These are phyloP conservation scores for Polyergus mexicanus DNA, from an alignment of 1,140 invertebrate species.

Conservation along the genomic window DNA sequence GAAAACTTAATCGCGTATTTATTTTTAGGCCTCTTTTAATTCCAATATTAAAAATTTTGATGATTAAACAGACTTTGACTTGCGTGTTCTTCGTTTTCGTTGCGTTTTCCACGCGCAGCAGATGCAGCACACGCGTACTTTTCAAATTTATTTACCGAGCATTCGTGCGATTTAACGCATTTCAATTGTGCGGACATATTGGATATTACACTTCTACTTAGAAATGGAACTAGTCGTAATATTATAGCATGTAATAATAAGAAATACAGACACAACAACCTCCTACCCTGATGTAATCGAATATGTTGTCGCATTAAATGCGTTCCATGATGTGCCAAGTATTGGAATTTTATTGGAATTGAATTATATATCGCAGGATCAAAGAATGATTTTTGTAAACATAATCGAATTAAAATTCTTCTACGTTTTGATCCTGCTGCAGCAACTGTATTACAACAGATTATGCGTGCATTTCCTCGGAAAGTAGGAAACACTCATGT, in stretches of 20 bases:
- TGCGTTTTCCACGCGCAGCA: neutral
- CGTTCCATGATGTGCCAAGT: no score
- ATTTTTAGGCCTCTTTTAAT: neutral
- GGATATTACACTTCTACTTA: conserved; percentile 64
- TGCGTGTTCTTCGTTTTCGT: neutral
- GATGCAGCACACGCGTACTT: neutral
- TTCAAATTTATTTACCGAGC: conserved; percentile 16
- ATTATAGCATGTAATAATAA: neutral
- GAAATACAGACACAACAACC: neutral
- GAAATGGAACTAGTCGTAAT: conserved; percentile 72
- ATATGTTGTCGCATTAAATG: neutral
- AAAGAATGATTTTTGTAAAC: no score
- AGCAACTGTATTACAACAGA: no score
- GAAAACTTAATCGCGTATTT: neutral
- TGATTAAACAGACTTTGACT: neutral
- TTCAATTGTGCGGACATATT: conserved; percentile 32
- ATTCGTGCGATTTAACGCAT: conserved; percentile 23
- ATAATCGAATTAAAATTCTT: no score
- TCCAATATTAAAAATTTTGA: neutral
- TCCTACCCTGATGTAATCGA: conserved; percentile 21
- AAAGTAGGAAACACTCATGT: no score
- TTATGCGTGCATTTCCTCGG: no score
- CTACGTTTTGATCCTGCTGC: no score
- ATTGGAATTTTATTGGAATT: no score
- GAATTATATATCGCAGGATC: no score